These are phyloP conservation scores for Cyclura pinguis DNA, from an alignment of 2,797 vertebrate species.

Conservation along the genomic window DNA sequence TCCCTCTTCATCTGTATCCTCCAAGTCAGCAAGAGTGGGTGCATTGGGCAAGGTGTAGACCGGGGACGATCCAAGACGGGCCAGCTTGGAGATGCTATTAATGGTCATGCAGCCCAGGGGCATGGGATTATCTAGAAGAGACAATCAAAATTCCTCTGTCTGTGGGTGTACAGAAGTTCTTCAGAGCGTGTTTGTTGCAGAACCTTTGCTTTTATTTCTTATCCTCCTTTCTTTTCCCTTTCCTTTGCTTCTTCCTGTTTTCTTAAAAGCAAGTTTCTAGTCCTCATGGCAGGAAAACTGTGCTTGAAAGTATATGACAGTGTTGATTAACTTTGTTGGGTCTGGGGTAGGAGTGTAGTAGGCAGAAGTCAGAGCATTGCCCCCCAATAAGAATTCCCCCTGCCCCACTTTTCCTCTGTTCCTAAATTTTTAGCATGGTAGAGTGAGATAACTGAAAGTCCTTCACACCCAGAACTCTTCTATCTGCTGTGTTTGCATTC, in stretches of 20 bases:
- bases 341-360: too few species aligned
- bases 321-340: too few species aligned
- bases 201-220: not conserved
- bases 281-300: not conserved
- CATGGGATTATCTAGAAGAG: slow-evolving; percentile 86
- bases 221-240: not conserved
- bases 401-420: too few species aligned
- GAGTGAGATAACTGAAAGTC: too few species aligned
- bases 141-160: not conserved
- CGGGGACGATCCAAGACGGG: slow-evolving; percentile 85
- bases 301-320: not conserved
- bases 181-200: not conserved
- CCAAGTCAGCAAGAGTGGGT: slow-evolving; percentile 91
- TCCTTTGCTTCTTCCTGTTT: not conserved
- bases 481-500: too few species aligned
- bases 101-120: slow-evolving; percentile 93
- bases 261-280: not conserved
- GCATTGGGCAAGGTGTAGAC: slow-evolving; percentile 89
- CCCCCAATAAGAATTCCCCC: too few species aligned
- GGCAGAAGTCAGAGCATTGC: too few species aligned
- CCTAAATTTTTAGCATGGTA: too few species aligned
- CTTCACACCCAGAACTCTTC: too few species aligned
- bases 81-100: slow-evolving; percentile 87
- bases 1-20: slow-evolving; percentile 85
- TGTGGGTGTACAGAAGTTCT: fast-evolving